Evolutionary conservation across 1,140 invertebrate genomes (phyloP).

Genomic region (Drosophila kanapiae): DNA sequence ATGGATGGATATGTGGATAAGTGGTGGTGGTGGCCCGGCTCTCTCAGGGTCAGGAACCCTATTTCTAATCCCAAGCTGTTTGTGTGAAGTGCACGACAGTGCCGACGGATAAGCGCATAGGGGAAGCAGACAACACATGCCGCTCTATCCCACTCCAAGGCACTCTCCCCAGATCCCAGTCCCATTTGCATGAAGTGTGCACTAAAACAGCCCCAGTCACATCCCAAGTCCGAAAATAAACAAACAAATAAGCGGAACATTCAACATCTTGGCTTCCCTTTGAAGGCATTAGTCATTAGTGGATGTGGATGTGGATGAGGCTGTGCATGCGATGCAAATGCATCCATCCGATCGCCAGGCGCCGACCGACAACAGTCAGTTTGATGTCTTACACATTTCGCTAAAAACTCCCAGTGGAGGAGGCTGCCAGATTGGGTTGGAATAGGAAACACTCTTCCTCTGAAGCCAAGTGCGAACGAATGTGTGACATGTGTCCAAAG

Average conservation of each 20-base stretch:
- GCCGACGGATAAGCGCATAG: slow-evolving; percentile 57
- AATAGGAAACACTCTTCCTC: slow-evolving; percentile 4
- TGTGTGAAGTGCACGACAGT: slow-evolving; percentile 65
- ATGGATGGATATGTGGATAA: slow-evolving; percentile 12
- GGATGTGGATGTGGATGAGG: slow-evolving; percentile 28
- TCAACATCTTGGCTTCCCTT: slow-evolving; percentile 61
- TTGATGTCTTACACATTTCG: slow-evolving; percentile 59
- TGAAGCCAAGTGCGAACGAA: slow-evolving; percentile 56
- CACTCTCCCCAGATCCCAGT: slow-evolving; percentile 11
- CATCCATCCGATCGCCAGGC: slow-evolving; percentile 19
- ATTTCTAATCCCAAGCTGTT: slow-evolving; percentile 46
- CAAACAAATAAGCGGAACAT: slow-evolving; percentile 64
- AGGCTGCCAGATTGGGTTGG: slow-evolving; percentile 16
- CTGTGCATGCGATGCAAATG: slow-evolving; percentile 19
- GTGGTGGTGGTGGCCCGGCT: slow-evolving; percentile 24
- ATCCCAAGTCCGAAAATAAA: slow-evolving; percentile 66
- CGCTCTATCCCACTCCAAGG: slow-evolving; percentile 16
- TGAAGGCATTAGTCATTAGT: slow-evolving; percentile 76
- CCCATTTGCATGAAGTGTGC: slow-evolving; percentile 71
- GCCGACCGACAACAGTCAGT: slow-evolving; percentile 23
- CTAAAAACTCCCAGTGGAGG: slow-evolving; percentile 30
- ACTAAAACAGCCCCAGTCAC: slow-evolving; percentile 43
- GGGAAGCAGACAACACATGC: slow-evolving; percentile 46
- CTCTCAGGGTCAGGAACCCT: slow-evolving; percentile 78
- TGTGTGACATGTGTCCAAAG: slow-evolving; percentile 67